Percentiles rank a stretch among this genome's conserved stretches.
Evolutionary conservation across 1,140 invertebrate species (phyloP).

Genomic region (Acromyrmex heyeri): DNA sequence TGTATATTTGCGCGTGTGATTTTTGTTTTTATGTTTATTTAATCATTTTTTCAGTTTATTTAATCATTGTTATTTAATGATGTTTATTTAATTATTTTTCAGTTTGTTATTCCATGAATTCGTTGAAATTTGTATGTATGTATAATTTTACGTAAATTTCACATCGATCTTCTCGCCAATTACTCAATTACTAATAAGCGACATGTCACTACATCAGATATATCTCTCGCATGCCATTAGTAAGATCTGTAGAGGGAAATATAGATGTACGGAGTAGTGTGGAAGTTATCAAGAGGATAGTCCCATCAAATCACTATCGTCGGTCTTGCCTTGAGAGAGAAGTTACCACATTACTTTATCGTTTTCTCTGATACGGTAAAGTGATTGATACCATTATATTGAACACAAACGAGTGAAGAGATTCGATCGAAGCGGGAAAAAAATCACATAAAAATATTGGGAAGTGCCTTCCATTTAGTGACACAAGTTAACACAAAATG

Average conservation of each 20-base stretch:
- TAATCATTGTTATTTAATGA: background rate
- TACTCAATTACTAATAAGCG: background rate
- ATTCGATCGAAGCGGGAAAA: too few relatives aligned
- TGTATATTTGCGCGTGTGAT: background rate
- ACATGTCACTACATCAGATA: background rate
- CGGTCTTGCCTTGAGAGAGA: background rate
- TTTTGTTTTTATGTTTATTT: background rate
- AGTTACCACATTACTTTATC: background rate
- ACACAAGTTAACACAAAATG: too few relatives aligned
- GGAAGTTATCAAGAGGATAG: background rate
- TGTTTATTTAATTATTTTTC: background rate
- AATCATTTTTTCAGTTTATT: background rate
- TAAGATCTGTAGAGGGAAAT: background rate
- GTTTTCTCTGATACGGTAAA: background rate
- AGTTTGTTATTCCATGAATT: background rate
- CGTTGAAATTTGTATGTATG: background rate
- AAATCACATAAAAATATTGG: too few relatives aligned
- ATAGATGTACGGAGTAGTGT: background rate
- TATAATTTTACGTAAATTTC: conserved; percentile 16
- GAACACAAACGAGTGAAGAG: background rate
- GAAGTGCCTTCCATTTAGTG: too few relatives aligned
- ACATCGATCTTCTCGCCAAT: background rate
- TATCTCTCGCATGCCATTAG: background rate
- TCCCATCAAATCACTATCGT: background rate
- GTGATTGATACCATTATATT: background rate